These are phyloP conservation scores for Mus spicilegus DNA, from an alignment of 2,113 vertebrate species.

Conservation along the genomic window DNA sequence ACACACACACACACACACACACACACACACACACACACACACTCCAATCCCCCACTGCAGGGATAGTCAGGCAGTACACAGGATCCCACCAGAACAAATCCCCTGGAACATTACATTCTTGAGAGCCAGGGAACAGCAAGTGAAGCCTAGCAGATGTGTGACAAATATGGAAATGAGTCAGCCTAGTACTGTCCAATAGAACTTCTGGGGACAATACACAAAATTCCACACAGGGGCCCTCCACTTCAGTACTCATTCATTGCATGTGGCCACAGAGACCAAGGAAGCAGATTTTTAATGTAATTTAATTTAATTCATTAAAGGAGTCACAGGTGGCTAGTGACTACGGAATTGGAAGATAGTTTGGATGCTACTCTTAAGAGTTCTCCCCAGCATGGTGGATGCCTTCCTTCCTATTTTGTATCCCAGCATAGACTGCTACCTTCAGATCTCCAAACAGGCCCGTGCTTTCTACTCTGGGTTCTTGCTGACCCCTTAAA, in stretches of 20 bases:
- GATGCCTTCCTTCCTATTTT: neutral
- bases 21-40: neutral
- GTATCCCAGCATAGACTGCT: neutral
- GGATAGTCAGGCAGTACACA: neutral
- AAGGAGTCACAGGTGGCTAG: neutral
- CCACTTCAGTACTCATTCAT: neutral
- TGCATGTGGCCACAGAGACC: neutral
- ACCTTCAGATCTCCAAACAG: neutral
- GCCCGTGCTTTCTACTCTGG: neutral
- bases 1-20: neutral
- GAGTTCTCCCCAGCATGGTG: neutral
- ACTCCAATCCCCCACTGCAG: too few relatives aligned
- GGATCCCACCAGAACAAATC: neutral
- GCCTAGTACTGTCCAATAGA: neutral
- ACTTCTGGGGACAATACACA: fast-evolving
- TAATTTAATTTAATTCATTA: neutral
- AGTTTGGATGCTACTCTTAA: neutral
- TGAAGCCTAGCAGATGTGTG: neutral
- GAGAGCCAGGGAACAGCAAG: neutral
- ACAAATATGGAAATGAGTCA: neutral
- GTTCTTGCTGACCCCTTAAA: neutral
- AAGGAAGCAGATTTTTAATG: neutral
- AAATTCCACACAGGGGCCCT: neutral
- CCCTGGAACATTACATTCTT: neutral
- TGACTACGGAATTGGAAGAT: neutral